phyloP scores from a whole-genome alignment of 2,888 invertebrate genomes.

The Germaria angustata region DNA sequence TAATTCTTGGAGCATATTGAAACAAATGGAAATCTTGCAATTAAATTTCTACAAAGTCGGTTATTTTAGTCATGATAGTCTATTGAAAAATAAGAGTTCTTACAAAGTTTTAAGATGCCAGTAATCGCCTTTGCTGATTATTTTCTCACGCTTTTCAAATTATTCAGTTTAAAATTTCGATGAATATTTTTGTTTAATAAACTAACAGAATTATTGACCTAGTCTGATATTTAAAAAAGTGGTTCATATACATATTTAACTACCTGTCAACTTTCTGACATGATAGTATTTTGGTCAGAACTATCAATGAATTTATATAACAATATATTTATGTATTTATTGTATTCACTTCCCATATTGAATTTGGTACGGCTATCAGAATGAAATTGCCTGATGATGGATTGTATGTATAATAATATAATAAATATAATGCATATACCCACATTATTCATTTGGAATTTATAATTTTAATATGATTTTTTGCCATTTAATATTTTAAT shows the following conservation, averaged over 20 bases:
- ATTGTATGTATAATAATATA: background rate
- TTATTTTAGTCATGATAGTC: too few species aligned
- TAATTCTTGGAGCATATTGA: too few species aligned
- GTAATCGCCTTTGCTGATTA: background rate
- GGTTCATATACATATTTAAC: background rate
- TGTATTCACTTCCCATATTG: background rate
- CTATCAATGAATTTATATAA: background rate
- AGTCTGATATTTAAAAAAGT: background rate
- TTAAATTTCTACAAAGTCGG: too few species aligned
- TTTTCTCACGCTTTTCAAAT: too few species aligned
- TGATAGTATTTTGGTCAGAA: background rate
- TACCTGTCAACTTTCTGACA: background rate
- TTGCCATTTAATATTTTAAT: background rate
- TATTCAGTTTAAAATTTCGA: too few species aligned
- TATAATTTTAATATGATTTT: conserved; percentile 9
- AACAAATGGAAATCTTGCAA: too few species aligned
- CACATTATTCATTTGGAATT: conserved; percentile 36
- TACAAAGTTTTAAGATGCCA: too few species aligned
- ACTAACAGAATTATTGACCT: too few species aligned
- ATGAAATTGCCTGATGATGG: background rate
- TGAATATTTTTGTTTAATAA: too few species aligned
- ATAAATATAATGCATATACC: too few species aligned
- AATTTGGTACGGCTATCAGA: background rate
- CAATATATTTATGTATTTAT: background rate
- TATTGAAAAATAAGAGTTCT: too few species aligned